These are phyloP conservation scores for Pinctada fucata DNA, from an alignment of 2,888 invertebrate genomes.

Conservation along the genomic window DNA sequence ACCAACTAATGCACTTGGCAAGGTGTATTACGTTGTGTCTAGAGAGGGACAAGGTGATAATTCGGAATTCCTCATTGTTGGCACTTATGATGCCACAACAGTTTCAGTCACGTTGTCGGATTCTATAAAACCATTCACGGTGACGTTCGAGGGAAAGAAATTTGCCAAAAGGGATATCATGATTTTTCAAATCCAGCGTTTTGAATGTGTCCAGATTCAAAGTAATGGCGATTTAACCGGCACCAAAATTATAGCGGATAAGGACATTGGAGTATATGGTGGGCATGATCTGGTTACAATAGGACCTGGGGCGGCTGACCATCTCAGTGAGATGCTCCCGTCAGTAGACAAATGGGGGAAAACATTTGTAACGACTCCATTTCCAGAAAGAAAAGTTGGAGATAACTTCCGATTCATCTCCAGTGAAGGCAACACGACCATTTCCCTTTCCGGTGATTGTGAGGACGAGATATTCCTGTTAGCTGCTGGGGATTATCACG, in stretches of 20 bases:
- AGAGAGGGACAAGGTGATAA: not conserved
- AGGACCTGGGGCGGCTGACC: not conserved
- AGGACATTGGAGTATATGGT: not conserved
- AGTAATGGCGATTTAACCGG: not conserved
- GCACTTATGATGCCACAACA: not conserved
- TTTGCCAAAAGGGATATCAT: not conserved
- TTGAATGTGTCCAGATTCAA: not conserved
- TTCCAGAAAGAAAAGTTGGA: not conserved
- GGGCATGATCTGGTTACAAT: not conserved
- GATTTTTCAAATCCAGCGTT: not conserved
- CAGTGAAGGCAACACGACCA: not conserved
- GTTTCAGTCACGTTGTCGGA: not conserved
- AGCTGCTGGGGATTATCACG: not conserved
- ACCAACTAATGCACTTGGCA: not conserved
- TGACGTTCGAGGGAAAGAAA: not conserved
- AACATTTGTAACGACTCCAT: not conserved
- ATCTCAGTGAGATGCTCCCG: not conserved
- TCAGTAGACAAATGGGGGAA: not conserved
- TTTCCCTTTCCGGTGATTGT: not conserved
- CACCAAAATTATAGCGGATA: not conserved
- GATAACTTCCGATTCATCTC: not conserved
- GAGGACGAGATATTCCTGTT: not conserved
- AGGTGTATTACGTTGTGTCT: not conserved
- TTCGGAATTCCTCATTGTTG: not conserved
- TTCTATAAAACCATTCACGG: not conserved